Base-by-base conservation (phyloP, 2,888 invertebrate genomes). In the Bellardia pandia region DNA sequence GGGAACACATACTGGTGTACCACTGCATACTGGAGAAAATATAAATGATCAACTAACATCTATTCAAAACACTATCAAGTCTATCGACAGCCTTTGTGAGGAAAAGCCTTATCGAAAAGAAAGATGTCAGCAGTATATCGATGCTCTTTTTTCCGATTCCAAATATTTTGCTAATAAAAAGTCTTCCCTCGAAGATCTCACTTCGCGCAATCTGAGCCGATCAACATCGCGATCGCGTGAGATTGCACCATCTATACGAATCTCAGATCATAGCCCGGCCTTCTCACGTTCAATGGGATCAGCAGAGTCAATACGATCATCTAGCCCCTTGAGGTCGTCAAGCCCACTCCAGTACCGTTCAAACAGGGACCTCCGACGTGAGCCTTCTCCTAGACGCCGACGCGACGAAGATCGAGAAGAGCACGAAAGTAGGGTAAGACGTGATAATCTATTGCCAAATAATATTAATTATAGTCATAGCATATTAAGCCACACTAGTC, bases 61-160 rank as follows among this genome's bases (percentile, higher is more conserved):
- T 37, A 94, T 94, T 51, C 92, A 94, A 88, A 93, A 93, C 88
- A 93, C 93, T 51, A 94, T 94, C 75, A 94, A 94, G 87, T 94
- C 93, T 13, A 94, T 94, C 75, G 94, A 94, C 89, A 92, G 90
- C 1, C 89, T 94, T 51, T 94, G 94, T 88, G 93, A 93, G 85
- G 93, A 93, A 87, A 92, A 92, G 76, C 90, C 91, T 30, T 93
- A 91, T 89, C 91, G 91, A 80, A 92, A 91, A 89, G 92, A 91
- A 86, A 93, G 92, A 85, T 93, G 92, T 79, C 93, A 93, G 85
- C 92, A 92, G 9, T 93, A 93, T 69, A 93, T 93, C 30, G 93
- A 93, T 81, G 92, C 93, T 0, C 90, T 93, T 14, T 93, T 93
- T 81, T 88, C 91, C 14, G 91, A 92, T 68, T 92, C 92, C 3